Conservation (phyloP, 2,113 vertebrate genomes). For the Drymodes brunneopygia region DNA sequence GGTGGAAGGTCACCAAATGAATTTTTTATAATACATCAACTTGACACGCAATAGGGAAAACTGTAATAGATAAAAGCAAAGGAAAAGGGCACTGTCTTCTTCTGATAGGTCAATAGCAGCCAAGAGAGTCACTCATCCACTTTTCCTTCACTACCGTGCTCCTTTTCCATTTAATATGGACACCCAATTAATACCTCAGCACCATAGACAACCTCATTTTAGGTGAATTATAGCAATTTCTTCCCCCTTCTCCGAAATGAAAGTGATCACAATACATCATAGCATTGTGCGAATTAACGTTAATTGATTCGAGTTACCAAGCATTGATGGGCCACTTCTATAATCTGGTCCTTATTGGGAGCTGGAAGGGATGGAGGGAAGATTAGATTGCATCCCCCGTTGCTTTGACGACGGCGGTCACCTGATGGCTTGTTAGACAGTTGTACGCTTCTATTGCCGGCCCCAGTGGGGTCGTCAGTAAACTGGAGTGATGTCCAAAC, state of each 20-base stretch:
- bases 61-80: conserved; percentile 90
- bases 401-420: conserved; percentile 83
- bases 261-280: conserved; percentile 86
- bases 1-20: conserved; percentile 99
- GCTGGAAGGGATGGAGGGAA: conserved; percentile 85
- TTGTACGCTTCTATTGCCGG: conserved; percentile 83
- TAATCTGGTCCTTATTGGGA: conserved; percentile 89
- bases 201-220: conserved; percentile 86
- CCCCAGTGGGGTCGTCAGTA: conserved; percentile 91
- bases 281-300: conserved; percentile 85
- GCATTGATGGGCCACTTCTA: conserved; percentile 81
- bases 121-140: conserved; percentile 97
- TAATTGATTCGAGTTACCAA: conserved; percentile 92
- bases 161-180: conserved; percentile 99
- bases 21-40: conserved; percentile 99
- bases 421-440: conserved; percentile 83
- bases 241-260: conserved; percentile 82
- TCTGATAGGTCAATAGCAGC: conserved; percentile 99
- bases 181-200: conserved; percentile 95
- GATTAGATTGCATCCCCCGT: conserved; percentile 92
- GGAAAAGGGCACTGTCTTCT: conserved; percentile 98
- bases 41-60: conserved; percentile 97
- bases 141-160: conserved; percentile 83
- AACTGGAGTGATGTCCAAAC: conserved; percentile 91
- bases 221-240: conserved; percentile 95